phyloP scores from a whole-genome alignment of 2,797 vertebrate genomes.

The Poeciliopsis presidionis region DNA sequence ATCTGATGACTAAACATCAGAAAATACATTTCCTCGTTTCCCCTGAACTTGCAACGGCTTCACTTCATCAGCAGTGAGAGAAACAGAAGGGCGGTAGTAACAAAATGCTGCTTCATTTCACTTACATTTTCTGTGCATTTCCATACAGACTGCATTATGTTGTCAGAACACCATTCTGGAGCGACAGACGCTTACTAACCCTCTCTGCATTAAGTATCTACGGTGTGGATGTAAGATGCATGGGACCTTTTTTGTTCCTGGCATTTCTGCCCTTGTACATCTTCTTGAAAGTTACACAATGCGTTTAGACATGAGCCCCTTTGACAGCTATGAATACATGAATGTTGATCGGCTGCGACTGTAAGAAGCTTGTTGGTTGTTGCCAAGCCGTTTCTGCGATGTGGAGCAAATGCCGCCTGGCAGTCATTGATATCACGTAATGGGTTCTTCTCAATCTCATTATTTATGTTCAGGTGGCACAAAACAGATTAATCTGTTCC shows the following conservation, averaged over 20 bases:
- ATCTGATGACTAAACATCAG: not conserved
- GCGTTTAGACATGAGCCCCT: constrained; percentile 1
- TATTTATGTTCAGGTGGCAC: constrained; percentile 11
- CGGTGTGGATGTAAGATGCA: not conserved
- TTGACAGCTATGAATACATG: constrained; percentile 14
- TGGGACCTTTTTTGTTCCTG: constrained; percentile 4
- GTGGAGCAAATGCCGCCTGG: not conserved
- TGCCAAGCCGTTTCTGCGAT: constrained; percentile 4
- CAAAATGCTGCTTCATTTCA: constrained; percentile 8
- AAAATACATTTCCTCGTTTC: constrained; percentile 32
- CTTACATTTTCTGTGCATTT: constrained; percentile 3
- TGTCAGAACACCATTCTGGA: not conserved
- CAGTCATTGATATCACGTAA: not conserved
- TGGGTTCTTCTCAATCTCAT: constrained; percentile 1
- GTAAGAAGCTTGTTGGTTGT: constrained; percentile 12
- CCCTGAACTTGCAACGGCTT: constrained; percentile 2
- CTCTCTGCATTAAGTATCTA: not conserved
- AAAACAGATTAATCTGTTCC: not conserved
- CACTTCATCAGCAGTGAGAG: not conserved
- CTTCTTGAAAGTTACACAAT: constrained; percentile 5
- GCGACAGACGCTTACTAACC: not conserved
- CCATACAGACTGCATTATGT: not conserved
- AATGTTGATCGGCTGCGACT: constrained; percentile 7
- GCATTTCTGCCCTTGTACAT: constrained; percentile 5
- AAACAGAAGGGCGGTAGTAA: constrained; percentile 7